Percentiles rank a stretch among this genome's conserved stretches.
These are phyloP conservation scores for Amphipyra berbera DNA, from an alignment of 2,888 invertebrate genomes.

Conservation along the genomic window DNA sequence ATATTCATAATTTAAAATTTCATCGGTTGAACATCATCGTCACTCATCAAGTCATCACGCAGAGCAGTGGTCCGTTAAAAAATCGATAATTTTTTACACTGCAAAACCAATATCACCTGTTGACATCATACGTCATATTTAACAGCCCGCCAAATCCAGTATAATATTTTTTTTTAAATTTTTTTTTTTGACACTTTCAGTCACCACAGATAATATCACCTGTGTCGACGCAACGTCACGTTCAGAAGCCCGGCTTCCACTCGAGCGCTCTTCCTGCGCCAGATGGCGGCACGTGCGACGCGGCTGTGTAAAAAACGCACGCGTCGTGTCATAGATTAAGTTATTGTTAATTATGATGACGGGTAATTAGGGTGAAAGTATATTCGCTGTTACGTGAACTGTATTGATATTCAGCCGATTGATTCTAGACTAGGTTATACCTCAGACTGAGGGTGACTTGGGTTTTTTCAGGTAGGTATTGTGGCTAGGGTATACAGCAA, in stretches of 20 bases:
- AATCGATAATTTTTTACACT: conserved; percentile 4
- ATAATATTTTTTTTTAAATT: neutral
- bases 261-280: conserved; percentile 85
- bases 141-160: too few species aligned
- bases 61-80: neutral
- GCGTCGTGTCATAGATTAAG: conserved; percentile 70
- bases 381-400: neutral
- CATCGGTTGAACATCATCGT: conserved; percentile 8
- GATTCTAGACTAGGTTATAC: too few species aligned
- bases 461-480: too few species aligned
- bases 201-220: conserved; percentile 63
- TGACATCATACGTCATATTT: conserved; percentile 1
- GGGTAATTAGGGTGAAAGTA: conserved; percentile 20
- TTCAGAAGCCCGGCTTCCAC: conserved; percentile 85
- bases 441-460: too few species aligned
- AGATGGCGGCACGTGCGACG: conserved; percentile 86
- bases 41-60: conserved; percentile 1
- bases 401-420: conserved; percentile 2
- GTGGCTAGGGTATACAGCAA: too few species aligned
- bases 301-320: conserved; percentile 62
- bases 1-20: conserved; percentile 3
- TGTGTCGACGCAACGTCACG: conserved; percentile 64
- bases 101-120: conserved; percentile 4
- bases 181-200: conserved; percentile 19
- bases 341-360: conserved; percentile 57